These are phyloP conservation scores for Tylochromis polylepis DNA, from an alignment of 2,113 vertebrate genomes.

Conservation along the genomic window DNA sequence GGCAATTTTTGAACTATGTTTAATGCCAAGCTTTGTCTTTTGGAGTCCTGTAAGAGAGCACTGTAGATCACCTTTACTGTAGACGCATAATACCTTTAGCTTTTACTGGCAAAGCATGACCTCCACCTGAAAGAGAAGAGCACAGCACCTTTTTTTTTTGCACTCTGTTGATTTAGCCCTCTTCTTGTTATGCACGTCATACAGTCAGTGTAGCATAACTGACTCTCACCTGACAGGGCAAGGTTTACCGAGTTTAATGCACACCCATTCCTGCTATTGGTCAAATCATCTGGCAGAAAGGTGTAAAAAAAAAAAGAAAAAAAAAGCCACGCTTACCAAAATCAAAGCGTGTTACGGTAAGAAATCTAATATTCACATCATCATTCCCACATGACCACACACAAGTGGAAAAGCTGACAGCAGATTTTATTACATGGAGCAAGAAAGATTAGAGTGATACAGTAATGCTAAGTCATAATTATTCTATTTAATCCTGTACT, in stretches of 20 bases:
- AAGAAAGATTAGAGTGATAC: neutral
- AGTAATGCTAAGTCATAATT: neutral
- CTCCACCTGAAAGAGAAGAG: neutral
- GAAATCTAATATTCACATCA: slow-evolving; percentile 4
- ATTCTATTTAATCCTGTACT: neutral
- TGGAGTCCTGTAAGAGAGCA: neutral
- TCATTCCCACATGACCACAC: slow-evolving; percentile 18
- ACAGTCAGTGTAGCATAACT: neutral
- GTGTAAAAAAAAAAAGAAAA: neutral
- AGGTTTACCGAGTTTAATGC: neutral
- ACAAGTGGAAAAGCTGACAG: slow-evolving; percentile 37
- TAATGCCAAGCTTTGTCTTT: neutral
- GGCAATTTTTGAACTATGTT: neutral
- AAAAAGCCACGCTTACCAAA: neutral
- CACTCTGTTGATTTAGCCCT: neutral
- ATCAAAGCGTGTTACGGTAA: neutral
- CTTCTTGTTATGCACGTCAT: neutral
- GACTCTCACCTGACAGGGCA: neutral
- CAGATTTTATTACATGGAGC: neutral
- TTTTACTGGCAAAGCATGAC: neutral
- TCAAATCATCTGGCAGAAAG: neutral
- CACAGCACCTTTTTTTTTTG: neutral
- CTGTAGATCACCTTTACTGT: neutral
- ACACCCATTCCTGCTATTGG: neutral
- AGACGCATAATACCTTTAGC: neutral